Evolutionary conservation across 2,888 invertebrate species (phyloP).

Genomic region (Andrena hattorfiana): DNA sequence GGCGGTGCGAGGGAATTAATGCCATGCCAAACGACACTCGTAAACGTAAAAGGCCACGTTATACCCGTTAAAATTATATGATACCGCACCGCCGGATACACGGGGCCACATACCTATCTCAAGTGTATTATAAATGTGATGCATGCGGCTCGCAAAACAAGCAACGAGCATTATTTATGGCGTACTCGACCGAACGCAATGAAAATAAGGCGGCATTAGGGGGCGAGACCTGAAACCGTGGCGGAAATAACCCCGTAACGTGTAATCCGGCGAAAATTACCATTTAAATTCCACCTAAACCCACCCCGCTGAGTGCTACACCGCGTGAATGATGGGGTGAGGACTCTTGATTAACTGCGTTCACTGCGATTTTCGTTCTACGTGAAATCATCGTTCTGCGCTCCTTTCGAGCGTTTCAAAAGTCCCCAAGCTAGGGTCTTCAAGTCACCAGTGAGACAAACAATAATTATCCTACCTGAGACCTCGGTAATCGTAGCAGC

Average conservation of each 20-base stretch:
- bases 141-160: constrained; percentile 51
- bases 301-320: neutral
- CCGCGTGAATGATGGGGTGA: constrained; percentile 20
- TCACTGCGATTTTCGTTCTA: neutral
- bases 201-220: constrained; percentile 60
- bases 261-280: constrained; percentile 57
- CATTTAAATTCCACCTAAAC: constrained; percentile 36
- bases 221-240: constrained; percentile 18
- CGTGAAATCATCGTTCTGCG: too few species aligned
- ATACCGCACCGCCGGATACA: constrained; percentile 35
- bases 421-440: too few species aligned
- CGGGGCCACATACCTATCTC: constrained; percentile 48
- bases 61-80: constrained; percentile 60
- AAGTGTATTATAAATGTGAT: constrained; percentile 63
- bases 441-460: too few species aligned
- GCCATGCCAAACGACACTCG: constrained; percentile 57
- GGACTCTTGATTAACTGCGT: constrained; percentile 37
- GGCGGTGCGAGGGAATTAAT: constrained; percentile 39
- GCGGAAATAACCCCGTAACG: constrained; percentile 28
- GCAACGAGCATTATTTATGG: constrained; percentile 53
- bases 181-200: constrained; percentile 48
- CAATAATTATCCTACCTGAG: too few species aligned
- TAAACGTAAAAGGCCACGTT: constrained; percentile 54
- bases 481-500: too few species aligned
- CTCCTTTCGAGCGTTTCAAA: too few species aligned